A percentile compares a stretch with the other conserved stretches of the same genome.
Evolutionary conservation across 2,797 vertebrate genomes (phyloP).

Genomic region (Prionace glauca): DNA sequence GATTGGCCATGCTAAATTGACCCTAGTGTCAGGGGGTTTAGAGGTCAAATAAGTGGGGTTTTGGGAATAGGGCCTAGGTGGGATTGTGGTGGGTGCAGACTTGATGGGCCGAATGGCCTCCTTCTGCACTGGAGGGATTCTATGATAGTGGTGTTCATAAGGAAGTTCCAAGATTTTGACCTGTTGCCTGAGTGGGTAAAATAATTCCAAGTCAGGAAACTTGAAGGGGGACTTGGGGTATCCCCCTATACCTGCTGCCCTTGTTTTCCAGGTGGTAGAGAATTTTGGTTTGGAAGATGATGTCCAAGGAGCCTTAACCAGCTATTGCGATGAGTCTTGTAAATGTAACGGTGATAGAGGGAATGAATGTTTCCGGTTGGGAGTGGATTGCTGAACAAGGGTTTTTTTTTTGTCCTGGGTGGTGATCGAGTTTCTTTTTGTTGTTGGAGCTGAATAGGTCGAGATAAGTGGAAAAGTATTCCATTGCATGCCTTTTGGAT

Average conservation of each 20-base stretch:
- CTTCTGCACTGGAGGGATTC: no score
- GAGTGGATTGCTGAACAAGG: not conserved
- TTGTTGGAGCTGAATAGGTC: not conserved
- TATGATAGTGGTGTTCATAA: no score
- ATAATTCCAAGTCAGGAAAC: not conserved
- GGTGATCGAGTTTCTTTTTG: not conserved
- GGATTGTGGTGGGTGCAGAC: no score
- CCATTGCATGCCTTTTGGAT: not conserved
- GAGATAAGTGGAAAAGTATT: not conserved
- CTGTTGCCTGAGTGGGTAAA: fast-evolving
- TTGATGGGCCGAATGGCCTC: no score
- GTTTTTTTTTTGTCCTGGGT: not conserved
- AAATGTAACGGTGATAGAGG: not conserved
- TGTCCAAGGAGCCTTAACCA: not conserved
- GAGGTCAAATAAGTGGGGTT: no score
- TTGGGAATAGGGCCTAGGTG: no score
- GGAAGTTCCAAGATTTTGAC: not conserved
- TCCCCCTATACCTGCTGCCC: not conserved
- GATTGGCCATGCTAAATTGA: no score
- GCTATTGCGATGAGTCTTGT: not conserved
- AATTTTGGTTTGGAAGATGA: not conserved
- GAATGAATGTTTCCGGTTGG: not conserved
- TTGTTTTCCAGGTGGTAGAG: not conserved
- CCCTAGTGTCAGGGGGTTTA: no score
- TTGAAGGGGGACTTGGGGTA: not conserved